Base-by-base conservation (phyloP, 2,113 vertebrate genomes). In the Chamaea fasciata region DNA sequence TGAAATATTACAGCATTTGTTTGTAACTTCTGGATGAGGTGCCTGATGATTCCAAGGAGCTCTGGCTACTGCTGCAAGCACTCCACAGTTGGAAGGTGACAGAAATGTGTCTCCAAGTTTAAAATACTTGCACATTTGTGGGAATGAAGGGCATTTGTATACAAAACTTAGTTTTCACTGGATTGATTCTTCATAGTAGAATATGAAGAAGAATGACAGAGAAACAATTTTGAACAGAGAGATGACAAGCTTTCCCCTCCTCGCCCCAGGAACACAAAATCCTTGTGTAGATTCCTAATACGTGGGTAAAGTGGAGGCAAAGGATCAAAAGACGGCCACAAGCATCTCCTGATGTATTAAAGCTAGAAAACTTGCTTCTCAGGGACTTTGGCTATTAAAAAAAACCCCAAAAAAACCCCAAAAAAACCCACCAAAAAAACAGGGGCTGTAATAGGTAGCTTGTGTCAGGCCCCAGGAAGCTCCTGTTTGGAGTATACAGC, bases 1-100 rank as follows among this genome's bases (percentile, higher is more conserved):
- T 95, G 95, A 96, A 94, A 92, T 94, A 90, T 83, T 77, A n/a
- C 0, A 88, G 68, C 52, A 52, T 75, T 95, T 90, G 64, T 10
- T 92, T 91, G 82, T 47, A 56, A n/a, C 56, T 81, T 75, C 85
- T 93, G 92, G 60, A 56, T 37, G 68, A 77, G 79, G 44, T 90
- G 44, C 52, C 73, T 86, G 73, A 80, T 31, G 55, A 22, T 70
- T 93, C 71, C 78, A 18, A 47, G 27, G 68, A 86, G 42, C 44
- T 64, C 88, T 94, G 88, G 56, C 64, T 83, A 57, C 69, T 84
- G 83, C 84, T 90, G 63, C 71, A 71, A 88, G 56, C 47, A 44
- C 12, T 41, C 39, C 82, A 68, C 52, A 49, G 64, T 19, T 47
- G n/a, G 59, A 92, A 77, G 68, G 44, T 49, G 53, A 83, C 39